Evolutionary conservation across 2,888 invertebrate genomes (phyloP).

Genomic region (Acanthosepion pharaonis): DNA sequence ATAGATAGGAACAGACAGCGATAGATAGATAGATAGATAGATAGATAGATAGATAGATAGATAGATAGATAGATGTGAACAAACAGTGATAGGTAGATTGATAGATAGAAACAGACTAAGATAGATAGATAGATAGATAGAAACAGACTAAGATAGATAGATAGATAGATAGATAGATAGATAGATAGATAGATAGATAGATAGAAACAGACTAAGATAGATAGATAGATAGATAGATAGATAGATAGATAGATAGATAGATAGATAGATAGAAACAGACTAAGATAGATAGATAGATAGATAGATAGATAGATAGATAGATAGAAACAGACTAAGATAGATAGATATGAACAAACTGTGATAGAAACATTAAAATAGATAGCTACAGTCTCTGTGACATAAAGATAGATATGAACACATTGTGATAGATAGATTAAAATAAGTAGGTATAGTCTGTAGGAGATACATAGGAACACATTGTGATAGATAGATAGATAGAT

Average conservation of each 20-base stretch:
- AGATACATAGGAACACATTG: no score
- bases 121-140: no score
- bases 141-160: no score
- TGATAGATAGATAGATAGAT: background rate
- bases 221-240: constrained; percentile 33
- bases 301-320: background rate
- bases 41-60: background rate
- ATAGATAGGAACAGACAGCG: no score
- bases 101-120: no score
- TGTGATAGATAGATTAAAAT: no score
- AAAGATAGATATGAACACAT: no score
- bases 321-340: background rate
- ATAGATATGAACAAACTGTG: no score
- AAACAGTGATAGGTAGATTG: background rate
- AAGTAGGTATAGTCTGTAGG: no score
- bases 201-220: background rate
- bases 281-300: background rate
- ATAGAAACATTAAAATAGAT: background rate
- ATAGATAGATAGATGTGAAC: background rate
- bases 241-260: background rate
- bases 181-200: background rate
- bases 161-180: background rate
- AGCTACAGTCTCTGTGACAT: no score
- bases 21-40: no score
- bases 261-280: background rate